phyloP scores from a whole-genome alignment of 2,797 vertebrate genomes.

The Sphaeramia orbicularis region DNA sequence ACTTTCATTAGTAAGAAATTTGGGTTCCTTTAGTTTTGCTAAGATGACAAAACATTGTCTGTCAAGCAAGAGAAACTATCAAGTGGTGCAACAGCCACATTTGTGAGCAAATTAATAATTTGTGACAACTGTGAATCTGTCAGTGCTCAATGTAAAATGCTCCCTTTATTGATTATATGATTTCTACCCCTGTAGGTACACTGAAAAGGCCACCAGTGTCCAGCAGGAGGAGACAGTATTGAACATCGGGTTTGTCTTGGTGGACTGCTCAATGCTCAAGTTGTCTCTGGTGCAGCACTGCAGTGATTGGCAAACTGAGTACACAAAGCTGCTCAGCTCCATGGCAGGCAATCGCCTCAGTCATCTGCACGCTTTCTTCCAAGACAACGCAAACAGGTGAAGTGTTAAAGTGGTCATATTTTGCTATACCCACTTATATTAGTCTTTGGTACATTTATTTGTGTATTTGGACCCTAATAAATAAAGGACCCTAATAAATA shows the following conservation, averaged over 20 bases:
- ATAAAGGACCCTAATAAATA: too few species aligned
- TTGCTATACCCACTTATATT: too few species aligned
- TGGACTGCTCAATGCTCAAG: slow-evolving; percentile 91
- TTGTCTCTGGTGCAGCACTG: slow-evolving; percentile 90
- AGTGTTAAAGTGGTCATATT: too few species aligned
- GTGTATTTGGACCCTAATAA: too few species aligned
- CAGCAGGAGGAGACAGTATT: slow-evolving; percentile 91
- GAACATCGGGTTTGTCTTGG: slow-evolving; percentile 87
- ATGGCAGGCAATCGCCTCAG: slow-evolving; percentile 84
- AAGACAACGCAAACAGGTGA: slow-evolving; percentile 85
- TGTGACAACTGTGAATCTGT: not conserved
- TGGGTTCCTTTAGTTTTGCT: not conserved
- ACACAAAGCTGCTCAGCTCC: slow-evolving; percentile 88
- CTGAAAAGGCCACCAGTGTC: slow-evolving; percentile 88
- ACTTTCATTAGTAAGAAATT: not conserved
- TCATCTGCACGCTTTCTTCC: slow-evolving; percentile 85
- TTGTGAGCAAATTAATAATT: not conserved
- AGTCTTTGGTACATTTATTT: too few species aligned
- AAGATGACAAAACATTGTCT: not conserved
- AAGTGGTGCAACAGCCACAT: not conserved
- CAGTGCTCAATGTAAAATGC: not conserved
- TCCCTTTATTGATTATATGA: not conserved
- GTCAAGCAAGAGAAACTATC: not conserved
- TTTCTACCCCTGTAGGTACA: slow-evolving; percentile 82
- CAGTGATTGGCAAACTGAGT: slow-evolving; percentile 91